A percentile compares a stretch with the other conserved stretches of the same genome.
These are phyloP conservation scores for Euzetes globulus DNA, from an alignment of 2,888 invertebrate genomes.

Conservation along the genomic window DNA sequence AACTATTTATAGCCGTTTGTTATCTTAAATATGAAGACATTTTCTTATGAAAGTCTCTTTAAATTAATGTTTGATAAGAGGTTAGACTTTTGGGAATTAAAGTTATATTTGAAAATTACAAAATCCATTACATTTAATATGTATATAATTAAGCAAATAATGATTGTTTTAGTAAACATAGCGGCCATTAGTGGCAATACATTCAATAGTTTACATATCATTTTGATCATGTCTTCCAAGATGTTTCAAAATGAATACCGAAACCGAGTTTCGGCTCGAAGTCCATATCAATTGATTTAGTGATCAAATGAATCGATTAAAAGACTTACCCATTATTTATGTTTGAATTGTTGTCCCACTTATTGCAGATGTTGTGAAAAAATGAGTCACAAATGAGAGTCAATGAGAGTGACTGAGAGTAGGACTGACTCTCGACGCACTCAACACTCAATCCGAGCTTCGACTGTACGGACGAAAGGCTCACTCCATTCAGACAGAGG, in stretches of 20 bases:
- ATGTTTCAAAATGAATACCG: background rate
- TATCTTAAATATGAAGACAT: too few relatives aligned
- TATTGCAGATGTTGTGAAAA: background rate
- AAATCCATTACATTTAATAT: too few relatives aligned
- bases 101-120: background rate
- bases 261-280: too few relatives aligned
- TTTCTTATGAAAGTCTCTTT: too few relatives aligned
- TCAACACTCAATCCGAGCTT: background rate
- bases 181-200: background rate
- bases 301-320: background rate
- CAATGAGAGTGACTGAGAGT: background rate
- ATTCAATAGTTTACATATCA: background rate
- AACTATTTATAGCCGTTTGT: too few relatives aligned
- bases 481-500: background rate
- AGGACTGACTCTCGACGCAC: background rate
- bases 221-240: background rate
- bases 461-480: background rate
- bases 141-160: background rate
- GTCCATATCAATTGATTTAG: background rate
- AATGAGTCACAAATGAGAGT: slow-evolving; percentile 21
- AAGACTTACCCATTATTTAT: slow-evolving; percentile 22
- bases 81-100: background rate
- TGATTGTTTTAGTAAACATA: background rate
- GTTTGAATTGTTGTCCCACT: background rate
- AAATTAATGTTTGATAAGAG: too few relatives aligned